A percentile compares a stretch with the other conserved stretches of the same genome.
Conservation (phyloP, 2,888 invertebrate genomes). For the Ashinkailepas kermadecensis region DNA sequence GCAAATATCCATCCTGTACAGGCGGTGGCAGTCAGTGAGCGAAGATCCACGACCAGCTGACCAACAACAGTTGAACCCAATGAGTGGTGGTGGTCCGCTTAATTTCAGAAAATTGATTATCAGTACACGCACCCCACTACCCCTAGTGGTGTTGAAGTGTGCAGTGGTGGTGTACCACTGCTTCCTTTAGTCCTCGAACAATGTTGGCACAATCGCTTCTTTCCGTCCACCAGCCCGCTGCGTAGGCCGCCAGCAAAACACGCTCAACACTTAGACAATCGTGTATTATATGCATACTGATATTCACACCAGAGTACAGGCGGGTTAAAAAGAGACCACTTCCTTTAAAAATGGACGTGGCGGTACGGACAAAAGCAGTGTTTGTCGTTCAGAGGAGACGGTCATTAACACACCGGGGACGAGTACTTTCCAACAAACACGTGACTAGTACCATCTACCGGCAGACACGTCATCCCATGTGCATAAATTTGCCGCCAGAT, state of each 20-base stretch:
- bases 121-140: no score
- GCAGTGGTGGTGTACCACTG: no score
- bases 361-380: not conserved
- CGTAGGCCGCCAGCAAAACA: not conserved
- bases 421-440: not conserved
- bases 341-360: constrained; percentile 15
- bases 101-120: no score
- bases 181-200: no score
- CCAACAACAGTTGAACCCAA: no score
- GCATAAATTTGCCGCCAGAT: not conserved
- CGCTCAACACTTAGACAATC: not conserved
- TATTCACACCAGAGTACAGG: constrained; percentile 1
- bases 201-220: no score
- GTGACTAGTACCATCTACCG: not conserved
- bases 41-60: no score
- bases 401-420: not conserved
- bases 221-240: no score
- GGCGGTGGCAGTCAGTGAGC: no score
- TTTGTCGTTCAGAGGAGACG: not conserved
- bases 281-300: constrained; percentile 20
- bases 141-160: no score
- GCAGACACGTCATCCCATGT: not conserved
- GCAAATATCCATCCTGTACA: no score
- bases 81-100: no score
- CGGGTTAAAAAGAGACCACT: constrained; percentile 10